These are phyloP conservation scores for Heliconius ismenius DNA, from an alignment of 2,888 invertebrate genomes.

Conservation along the genomic window DNA sequence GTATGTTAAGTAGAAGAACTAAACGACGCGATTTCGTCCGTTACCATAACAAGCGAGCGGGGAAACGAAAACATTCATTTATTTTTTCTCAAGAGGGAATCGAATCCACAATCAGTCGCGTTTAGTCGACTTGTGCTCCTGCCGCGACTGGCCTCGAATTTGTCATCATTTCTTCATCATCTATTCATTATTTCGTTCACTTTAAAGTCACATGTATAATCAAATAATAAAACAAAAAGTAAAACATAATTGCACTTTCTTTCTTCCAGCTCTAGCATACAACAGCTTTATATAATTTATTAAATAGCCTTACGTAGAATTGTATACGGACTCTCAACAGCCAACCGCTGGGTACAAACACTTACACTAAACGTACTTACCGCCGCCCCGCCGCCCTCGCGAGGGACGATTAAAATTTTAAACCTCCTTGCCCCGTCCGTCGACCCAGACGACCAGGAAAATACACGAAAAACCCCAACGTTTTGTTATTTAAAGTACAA, in stretches of 20 bases:
- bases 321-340: constrained; percentile 10
- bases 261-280: background rate
- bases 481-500: constrained; percentile 8
- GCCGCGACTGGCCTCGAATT: too few relatives aligned
- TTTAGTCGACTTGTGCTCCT: too few relatives aligned
- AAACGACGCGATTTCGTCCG: too few relatives aligned
- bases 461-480: constrained; percentile 26
- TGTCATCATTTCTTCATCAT: too few relatives aligned
- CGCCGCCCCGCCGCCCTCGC: constrained; percentile 43
- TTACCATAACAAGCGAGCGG: too few relatives aligned
- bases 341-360: constrained; percentile 24
- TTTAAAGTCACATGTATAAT: background rate
- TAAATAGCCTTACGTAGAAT: background rate
- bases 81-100: too few relatives aligned
- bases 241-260: background rate
- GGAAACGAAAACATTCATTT: too few relatives aligned
- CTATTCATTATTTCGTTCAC: too few relatives aligned
- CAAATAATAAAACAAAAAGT: background rate
- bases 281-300: constrained; percentile 17
- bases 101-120: too few relatives aligned
- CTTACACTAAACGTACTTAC: constrained; percentile 36
- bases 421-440: constrained; percentile 44
- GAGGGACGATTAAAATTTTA: constrained; percentile 48
- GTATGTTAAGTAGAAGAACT: too few relatives aligned
- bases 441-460: constrained; percentile 39